Base-by-base conservation (phyloP, 2,888 invertebrate species). In the Xestobium rufovillosum region DNA sequence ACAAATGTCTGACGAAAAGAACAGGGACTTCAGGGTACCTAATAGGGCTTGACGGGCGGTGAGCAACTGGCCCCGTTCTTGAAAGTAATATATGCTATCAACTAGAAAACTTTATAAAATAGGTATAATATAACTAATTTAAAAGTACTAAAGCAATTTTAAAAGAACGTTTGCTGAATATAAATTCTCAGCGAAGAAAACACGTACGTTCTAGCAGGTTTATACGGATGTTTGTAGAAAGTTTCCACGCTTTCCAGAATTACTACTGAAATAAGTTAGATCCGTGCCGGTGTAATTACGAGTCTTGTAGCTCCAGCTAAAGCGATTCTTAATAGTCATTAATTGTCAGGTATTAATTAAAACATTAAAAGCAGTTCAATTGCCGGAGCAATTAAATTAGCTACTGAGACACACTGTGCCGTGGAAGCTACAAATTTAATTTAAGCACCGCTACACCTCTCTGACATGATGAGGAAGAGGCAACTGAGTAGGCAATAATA, bases 111-210 rank as follows among this genome's bases (percentile, higher is more conserved):
- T n/a, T n/a, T n/a, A n/a, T n/a, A n/a, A n/a, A n/a, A n/a, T 56
- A 56, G 55, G 52, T 49, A 56, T 55, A 53, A 56, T 49, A 47
- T 46, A 52, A 55, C 53, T 57, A 55, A 58, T 58, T 56, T 55
- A 52, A 56, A 57, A 56, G 57, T 57, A 48, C 53, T 55, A 54
- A 58, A 57, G 56, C 53, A 57, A 58, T 59, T 57, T 57, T 53
- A 52, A 55, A 51, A 46, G 54, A 44, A 49, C 57, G 50, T 54
- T 51, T 48, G 41, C 43, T 38, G 57, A 56, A 56, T 56, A 56
- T 56, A 57, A 57, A 57, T 58, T 51, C 48, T 41, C 26, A 32
- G 38, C 45, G 48, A 44, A 49, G 51, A 51, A 52, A 55, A 53
- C 56, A 57, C 56, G 54, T 53, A 54, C 52, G 48, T 51, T 48